Evolutionary conservation across 2,888 invertebrate genomes (phyloP), one percentile per base, ranked within the genome.

Genomic region (Oegoconia quadripuncta): DNA sequence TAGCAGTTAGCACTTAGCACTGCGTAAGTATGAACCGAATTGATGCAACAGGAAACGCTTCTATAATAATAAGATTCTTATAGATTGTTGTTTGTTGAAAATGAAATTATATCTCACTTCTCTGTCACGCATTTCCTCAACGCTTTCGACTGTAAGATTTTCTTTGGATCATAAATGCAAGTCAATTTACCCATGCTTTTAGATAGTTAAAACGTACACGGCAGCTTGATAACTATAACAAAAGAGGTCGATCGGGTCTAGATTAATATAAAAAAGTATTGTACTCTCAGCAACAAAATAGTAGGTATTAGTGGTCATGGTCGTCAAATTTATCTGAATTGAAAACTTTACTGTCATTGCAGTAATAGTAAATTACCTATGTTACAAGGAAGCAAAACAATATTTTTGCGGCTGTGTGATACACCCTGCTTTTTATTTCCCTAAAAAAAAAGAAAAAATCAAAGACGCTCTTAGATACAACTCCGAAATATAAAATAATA

Each of bases 11-110:
- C 62, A 64, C 65, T 70, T 71, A 65, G 57, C 62, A 64, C 65
- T 63, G 68, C 68, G 86, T 86, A 82, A 87, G 87, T 86, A 86
- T 73, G 59, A 70, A 74, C 62, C 67, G 75, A 73, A 72, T 75
- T 78, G 76, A 74, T 71, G 80, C 84, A 74, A 79, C 55, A 74
- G 62, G 64, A 75, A 63, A 74, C 69, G 80, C 82, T 80, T 80
- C 44, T 51, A 65, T 60, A 16, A 30, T 30, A 31, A n/a, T 34
- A 69, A 72, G 66, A 68, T 71, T 74, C 65, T 73, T 64, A 74
- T 80, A 82, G 67, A 73, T 63, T 77, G 76, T 76, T 81, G 75
- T 79, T 75, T 80, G 71, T 74, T 71, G 52, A 68, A 64, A 65
- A 53, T 67, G 68, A 77, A 67, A 52, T 61, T 73, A 62, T 70